Base-by-base conservation (phyloP, 2,888 invertebrate genomes). In the Spialia ferax region DNA sequence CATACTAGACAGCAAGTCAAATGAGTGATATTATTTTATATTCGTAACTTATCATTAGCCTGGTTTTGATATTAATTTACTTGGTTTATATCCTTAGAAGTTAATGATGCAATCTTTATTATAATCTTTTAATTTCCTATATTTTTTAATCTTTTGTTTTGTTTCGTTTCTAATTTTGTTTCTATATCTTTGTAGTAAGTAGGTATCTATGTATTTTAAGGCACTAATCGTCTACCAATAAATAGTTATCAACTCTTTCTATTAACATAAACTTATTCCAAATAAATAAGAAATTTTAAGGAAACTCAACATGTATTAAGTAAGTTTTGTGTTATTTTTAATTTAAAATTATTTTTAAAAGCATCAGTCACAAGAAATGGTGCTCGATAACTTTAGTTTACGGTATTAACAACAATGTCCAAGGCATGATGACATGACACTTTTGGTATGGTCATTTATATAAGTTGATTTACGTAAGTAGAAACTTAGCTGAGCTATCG, bases 391-490 rank as follows among this genome's bases (percentile, higher is more conserved):
- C 8, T 45, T 18, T 45, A 45, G 13, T 38, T 38, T 38, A 32
- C 15, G 15, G 42, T n/a, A 15, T n/a, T 42, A 42, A n/a, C 4
- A 42, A n/a, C 42, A 15, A n/a, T 7, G n/a, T n/a, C 42, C n/a
- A n/a, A n/a, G n/a, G n/a, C 15, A n/a, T 15, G 59, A 59, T 60
- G 60, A 26, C 60, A 60, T 60, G 63, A 63, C 45, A 56, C 55
- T 29, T 50, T 29, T 50, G 35, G n/a, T 23, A n/a, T n/a, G n/a
- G 54, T 60, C 26, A 38, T 26, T 45, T 65, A 62, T 48, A 63
- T 54, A 63, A 66, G 59, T 60, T 26, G 55, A 65, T 56, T 54
- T 57, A 20, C 56, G n/a, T 65, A 60, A 66, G 59, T 61, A 71
- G 60, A 18, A 56, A 57, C 22, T 6, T 71, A 70, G 71, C 67